Evolutionary conservation across 2,888 invertebrate species (phyloP).

Genomic region (Temnothorax unifasciatus): DNA sequence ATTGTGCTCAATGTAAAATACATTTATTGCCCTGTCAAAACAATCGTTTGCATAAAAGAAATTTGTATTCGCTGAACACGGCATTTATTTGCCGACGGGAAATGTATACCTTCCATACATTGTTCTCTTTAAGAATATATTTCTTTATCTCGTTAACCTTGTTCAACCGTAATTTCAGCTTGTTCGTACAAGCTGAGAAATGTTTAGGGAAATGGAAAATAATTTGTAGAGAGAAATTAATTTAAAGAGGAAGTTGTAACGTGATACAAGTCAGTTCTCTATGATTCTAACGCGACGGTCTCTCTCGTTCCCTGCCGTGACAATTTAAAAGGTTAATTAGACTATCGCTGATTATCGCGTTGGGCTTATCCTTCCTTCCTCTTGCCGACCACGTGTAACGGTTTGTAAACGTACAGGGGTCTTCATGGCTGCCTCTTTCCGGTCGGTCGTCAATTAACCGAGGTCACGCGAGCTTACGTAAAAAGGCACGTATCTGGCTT

Average conservation of each 20-base stretch:
- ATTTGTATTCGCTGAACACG: background rate
- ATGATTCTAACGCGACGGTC: background rate
- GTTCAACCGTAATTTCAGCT: background rate
- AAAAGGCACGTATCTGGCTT: slow-evolving; percentile 55
- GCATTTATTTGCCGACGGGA: background rate
- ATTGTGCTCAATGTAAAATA: background rate
- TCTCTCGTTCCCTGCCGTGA: background rate
- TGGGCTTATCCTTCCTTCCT: background rate
- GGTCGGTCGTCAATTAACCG: slow-evolving; percentile 51
- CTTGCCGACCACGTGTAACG: slow-evolving; percentile 26
- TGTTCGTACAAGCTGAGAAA: background rate
- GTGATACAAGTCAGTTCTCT: too few relatives aligned
- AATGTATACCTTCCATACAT: too few relatives aligned
- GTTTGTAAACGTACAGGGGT: slow-evolving; percentile 25
- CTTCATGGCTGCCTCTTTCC: slow-evolving; percentile 47
- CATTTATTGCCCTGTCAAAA: background rate
- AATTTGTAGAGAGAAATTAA: background rate
- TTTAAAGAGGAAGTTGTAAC: background rate
- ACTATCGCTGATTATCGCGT: slow-evolving; percentile 19
- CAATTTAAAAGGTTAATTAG: slow-evolving; percentile 20
- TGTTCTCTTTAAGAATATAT: slow-evolving; percentile 8
- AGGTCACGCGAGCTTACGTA: slow-evolving; percentile 69
- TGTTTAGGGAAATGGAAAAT: background rate
- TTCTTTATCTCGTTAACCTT: slow-evolving; percentile 6
- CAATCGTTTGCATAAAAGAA: slow-evolving; percentile 4